A percentile compares a stretch with the other conserved stretches of the same genome.
Evolutionary conservation across 1,140 invertebrate genomes (phyloP).

Genomic region (Anoplolepis gracilipes): DNA sequence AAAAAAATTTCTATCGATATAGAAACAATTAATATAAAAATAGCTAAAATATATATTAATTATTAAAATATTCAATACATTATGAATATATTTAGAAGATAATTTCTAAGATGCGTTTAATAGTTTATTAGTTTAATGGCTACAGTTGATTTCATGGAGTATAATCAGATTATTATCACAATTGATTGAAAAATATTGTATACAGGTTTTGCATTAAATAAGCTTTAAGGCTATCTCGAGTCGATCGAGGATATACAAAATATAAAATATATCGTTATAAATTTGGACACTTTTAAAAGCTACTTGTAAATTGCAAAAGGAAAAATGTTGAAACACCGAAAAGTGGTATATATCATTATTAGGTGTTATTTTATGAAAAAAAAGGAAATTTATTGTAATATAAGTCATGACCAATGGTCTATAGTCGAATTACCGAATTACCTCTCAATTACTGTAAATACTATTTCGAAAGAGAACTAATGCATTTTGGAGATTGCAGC

Average conservation of each 20-base stretch:
- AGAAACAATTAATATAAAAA: background rate
- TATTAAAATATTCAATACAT: background rate
- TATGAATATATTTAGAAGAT: background rate
- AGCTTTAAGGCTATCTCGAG: slow-evolving; percentile 5
- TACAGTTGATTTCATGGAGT: background rate
- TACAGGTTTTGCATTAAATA: background rate
- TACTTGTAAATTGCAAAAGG: slow-evolving; percentile 18
- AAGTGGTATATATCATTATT: background rate
- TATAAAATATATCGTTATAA: slow-evolving; percentile 22
- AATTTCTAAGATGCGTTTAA: background rate
- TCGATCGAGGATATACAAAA: background rate
- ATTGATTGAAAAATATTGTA: background rate
- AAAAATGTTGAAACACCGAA: background rate
- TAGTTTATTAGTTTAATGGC: background rate
- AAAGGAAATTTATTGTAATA: slow-evolving; percentile 24
- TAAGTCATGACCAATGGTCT: slow-evolving; percentile 2
- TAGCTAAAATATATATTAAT: background rate
- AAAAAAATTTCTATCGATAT: background rate
- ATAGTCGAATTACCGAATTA: slow-evolving; percentile 12
- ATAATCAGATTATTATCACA: too few species aligned
- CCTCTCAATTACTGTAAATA: slow-evolving; percentile 50
- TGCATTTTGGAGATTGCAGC: slow-evolving; percentile 27
- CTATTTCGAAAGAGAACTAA: slow-evolving; percentile 31
- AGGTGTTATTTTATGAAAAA: slow-evolving; percentile 21
- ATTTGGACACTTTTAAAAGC: slow-evolving; percentile 16